These are phyloP conservation scores for Pygocentrus nattereri DNA, from an alignment of 2,797 vertebrate genomes.

Conservation along the genomic window DNA sequence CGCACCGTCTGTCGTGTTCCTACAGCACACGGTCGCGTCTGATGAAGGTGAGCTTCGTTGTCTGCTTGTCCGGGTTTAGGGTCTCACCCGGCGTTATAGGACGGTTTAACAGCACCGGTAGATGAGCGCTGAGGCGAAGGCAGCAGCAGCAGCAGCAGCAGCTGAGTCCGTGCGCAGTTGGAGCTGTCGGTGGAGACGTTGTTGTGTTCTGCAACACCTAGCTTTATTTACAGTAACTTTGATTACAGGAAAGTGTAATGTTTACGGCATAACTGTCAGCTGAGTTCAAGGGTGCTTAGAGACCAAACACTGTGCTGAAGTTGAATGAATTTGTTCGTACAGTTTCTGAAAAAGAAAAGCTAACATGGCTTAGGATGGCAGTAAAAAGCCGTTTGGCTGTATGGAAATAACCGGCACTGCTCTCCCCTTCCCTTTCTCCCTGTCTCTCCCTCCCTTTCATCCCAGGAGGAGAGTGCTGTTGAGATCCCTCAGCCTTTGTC, in stretches of 20 bases:
- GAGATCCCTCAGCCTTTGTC: conserved; percentile 62
- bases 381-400: not conserved
- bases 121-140: not conserved
- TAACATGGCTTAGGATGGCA: not conserved
- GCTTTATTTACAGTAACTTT: not conserved
- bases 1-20: not conserved
- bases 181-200: not conserved
- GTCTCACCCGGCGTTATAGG: not conserved
- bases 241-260: not conserved
- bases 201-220: not conserved
- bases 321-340: not conserved
- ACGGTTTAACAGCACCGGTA: not conserved
- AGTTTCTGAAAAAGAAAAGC: not conserved
- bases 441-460: not conserved
- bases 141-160: too few species aligned
- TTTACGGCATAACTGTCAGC: not conserved
- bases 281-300: not conserved
- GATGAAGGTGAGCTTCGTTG: conserved; percentile 54
- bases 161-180: not conserved
- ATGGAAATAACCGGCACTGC: conserved; percentile 1
- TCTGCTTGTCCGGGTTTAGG: not conserved
- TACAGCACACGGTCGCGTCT: conserved; percentile 19
- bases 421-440: too few species aligned
- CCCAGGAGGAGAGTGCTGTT: conserved; percentile 69
- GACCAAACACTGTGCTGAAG: not conserved